phyloP scores from a whole-genome alignment of 2,797 vertebrate species.

The Syngnathus rostellatus region DNA sequence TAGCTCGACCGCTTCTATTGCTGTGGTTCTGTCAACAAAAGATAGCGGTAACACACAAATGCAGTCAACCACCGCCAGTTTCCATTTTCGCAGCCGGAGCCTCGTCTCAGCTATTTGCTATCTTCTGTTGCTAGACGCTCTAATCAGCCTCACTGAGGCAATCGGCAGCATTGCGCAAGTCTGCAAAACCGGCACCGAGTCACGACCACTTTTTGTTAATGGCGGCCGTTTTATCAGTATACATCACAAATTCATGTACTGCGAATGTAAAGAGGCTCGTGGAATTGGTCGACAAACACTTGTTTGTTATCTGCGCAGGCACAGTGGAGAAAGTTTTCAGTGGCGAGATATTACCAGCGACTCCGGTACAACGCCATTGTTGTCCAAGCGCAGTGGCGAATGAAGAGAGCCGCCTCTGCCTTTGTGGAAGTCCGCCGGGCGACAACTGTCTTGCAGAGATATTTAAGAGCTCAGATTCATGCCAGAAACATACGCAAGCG shows the following conservation, averaged over 20 bases:
- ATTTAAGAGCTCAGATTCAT: slow-evolving; percentile 50
- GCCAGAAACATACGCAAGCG: slow-evolving; percentile 50
- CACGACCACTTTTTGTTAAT: too few species aligned
- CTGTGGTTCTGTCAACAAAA: neutral
- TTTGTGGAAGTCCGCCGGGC: slow-evolving; percentile 65
- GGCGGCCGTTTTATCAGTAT: neutral
- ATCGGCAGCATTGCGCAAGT: too few species aligned
- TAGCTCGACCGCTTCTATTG: slow-evolving; percentile 30
- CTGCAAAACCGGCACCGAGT: too few species aligned
- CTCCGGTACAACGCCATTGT: slow-evolving; percentile 62
- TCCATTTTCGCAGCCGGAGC: neutral
- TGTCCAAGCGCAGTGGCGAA: slow-evolving; percentile 77
- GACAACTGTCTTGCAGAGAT: slow-evolving; percentile 66
- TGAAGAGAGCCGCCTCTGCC: slow-evolving; percentile 59
- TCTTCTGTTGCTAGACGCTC: too few species aligned
- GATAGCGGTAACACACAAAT: neutral
- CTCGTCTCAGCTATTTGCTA: neutral
- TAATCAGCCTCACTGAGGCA: neutral
- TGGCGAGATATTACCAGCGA: slow-evolving; percentile 60
- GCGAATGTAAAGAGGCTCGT: neutral
- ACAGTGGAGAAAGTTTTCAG: slow-evolving; percentile 71
- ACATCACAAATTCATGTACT: neutral
- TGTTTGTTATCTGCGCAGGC: slow-evolving; percentile 53
- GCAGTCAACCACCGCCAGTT: neutral
- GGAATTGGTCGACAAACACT: slow-evolving; percentile 7